These are phyloP conservation scores for Emberiza fucata DNA, from an alignment of 2,113 vertebrate species.

Conservation along the genomic window DNA sequence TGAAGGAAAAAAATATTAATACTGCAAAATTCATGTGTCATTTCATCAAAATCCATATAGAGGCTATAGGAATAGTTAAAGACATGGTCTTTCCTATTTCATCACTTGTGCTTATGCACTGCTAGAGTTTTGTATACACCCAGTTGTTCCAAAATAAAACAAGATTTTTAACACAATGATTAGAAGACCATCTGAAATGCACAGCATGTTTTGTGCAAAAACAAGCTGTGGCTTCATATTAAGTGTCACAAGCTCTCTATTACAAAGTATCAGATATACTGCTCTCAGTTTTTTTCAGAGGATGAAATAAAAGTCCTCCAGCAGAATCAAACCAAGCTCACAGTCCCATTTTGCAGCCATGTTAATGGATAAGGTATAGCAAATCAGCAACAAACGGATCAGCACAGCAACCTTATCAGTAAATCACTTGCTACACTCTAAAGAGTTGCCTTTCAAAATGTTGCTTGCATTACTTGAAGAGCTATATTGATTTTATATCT, in stretches of 20 bases:
- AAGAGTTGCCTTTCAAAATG: conserved; percentile 19
- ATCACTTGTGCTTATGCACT: neutral
- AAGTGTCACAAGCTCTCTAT: neutral
- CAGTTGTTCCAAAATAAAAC: neutral
- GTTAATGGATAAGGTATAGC: neutral
- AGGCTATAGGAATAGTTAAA: neutral
- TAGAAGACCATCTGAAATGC: neutral
- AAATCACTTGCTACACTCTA: neutral
- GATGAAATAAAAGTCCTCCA: neutral
- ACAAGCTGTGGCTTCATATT: neutral
- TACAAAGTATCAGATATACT: neutral
- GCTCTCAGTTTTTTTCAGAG: neutral
- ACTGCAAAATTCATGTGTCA: neutral
- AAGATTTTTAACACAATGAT: neutral
- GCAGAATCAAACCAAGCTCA: neutral
- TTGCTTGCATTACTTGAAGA: neutral
- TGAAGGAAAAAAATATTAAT: neutral
- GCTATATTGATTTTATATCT: conserved; percentile 41
- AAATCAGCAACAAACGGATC: neutral
- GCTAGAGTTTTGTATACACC: neutral
- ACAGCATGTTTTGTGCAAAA: neutral
- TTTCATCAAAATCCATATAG: neutral
- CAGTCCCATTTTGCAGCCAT: neutral
- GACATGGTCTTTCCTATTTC: neutral
- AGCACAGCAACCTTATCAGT: neutral